Percentiles rank a stretch among this genome's conserved stretches.
These are phyloP conservation scores for Kobus ellipsiprymnus DNA, from an alignment of 2,113 vertebrate genomes.

Conservation along the genomic window DNA sequence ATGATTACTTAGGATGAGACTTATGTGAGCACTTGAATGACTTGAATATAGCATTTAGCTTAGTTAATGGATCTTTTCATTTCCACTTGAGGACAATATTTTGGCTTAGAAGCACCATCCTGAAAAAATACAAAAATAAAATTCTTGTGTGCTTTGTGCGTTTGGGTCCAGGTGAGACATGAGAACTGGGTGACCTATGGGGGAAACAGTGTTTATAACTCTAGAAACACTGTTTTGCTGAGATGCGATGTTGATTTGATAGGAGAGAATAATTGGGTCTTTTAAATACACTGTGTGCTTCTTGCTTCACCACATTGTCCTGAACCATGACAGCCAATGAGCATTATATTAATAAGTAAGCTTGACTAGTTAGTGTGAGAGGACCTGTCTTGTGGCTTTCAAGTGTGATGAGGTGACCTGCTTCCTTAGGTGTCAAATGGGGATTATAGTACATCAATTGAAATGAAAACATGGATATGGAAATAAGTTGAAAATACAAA, in stretches of 20 bases:
- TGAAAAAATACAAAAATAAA: background rate
- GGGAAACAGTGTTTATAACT: background rate
- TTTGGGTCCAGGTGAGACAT: background rate
- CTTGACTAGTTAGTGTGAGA: background rate
- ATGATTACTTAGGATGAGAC: background rate
- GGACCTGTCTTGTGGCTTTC: background rate
- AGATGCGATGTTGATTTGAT: background rate
- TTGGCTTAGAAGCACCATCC: background rate
- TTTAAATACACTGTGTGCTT: background rate
- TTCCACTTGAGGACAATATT: background rate
- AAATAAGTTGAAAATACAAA: background rate
- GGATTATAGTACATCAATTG: background rate
- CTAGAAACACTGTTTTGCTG: conserved; percentile 1
- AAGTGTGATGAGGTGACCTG: background rate
- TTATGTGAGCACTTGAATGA: background rate
- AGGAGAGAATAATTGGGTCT: background rate
- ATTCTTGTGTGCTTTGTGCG: background rate
- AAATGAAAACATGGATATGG: background rate
- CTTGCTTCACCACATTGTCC: background rate
- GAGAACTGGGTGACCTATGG: background rate
- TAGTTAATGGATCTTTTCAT: background rate
- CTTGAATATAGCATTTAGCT: background rate
- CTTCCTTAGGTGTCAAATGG: background rate
- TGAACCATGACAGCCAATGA: background rate
- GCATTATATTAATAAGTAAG: background rate